A percentile compares a stretch with the other conserved stretches of the same genome.
Conservation (phyloP, 2,888 invertebrate genomes). For the Nebria salina region DNA sequence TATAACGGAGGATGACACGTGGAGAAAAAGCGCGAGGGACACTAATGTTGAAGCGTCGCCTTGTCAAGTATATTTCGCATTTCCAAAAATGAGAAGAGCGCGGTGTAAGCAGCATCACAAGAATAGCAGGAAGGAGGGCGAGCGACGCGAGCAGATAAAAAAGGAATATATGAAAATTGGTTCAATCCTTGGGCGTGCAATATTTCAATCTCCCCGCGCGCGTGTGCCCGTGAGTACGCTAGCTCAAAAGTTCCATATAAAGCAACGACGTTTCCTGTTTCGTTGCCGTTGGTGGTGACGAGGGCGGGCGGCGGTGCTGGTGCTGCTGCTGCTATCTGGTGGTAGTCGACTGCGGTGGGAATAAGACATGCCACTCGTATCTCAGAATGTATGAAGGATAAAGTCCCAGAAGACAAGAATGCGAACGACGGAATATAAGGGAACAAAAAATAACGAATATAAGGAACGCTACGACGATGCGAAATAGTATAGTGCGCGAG, state of each 20-base stretch:
- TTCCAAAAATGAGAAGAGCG: slow-evolving; percentile 27
- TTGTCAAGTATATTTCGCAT: slow-evolving; percentile 42
- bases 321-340: neutral
- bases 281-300: slow-evolving; percentile 47
- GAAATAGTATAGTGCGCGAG: slow-evolving; percentile 3
- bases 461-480: slow-evolving; percentile 9
- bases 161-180: slow-evolving; percentile 62
- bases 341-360: neutral
- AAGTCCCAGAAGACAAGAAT: slow-evolving; percentile 61
- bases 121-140: neutral
- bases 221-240: slow-evolving; percentile 15
- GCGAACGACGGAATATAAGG: slow-evolving; percentile 56
- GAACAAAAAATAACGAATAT: slow-evolving; percentile 60
- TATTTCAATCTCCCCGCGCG: slow-evolving; percentile 58
- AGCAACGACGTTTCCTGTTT: slow-evolving; percentile 60
- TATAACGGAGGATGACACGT: no score
- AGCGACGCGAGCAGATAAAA: slow-evolving; percentile 41
- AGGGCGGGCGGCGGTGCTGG: neutral
- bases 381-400: slow-evolving; percentile 58
- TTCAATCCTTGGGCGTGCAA: slow-evolving; percentile 62
- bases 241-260: slow-evolving; percentile 50
- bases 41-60: slow-evolving; percentile 4
- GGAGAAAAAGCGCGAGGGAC: neutral
- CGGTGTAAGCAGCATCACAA: neutral
- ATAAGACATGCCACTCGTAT: slow-evolving; percentile 20